These are phyloP conservation scores for Drosophila nigritarsus DNA, from an alignment of 2,888 invertebrate genomes.

Conservation along the genomic window DNA sequence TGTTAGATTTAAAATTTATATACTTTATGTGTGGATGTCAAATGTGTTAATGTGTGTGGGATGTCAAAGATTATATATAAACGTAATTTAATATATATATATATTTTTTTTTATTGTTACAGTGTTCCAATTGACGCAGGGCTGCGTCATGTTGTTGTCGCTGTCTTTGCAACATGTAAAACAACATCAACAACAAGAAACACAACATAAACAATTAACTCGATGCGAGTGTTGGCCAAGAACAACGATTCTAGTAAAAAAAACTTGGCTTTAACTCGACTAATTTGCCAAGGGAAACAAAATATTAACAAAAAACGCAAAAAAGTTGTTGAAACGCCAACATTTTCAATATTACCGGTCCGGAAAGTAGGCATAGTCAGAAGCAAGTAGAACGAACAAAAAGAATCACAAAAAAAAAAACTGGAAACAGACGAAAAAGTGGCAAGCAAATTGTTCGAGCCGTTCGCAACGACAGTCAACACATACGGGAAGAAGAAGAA, in stretches of 20 bases:
- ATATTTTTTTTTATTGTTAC: slow-evolving; percentile 14
- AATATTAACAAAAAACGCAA: background rate
- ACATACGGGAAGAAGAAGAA: slow-evolving; percentile 19
- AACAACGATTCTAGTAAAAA: slow-evolving; percentile 32
- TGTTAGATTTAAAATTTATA: background rate
- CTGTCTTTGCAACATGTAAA: slow-evolving; percentile 50
- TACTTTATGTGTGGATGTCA: too few species aligned
- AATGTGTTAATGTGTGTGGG: too few species aligned
- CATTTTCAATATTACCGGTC: slow-evolving; percentile 28
- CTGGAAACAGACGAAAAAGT: slow-evolving; percentile 30
- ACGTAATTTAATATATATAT: background rate
- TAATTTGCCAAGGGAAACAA: slow-evolving; percentile 41
- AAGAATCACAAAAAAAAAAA: slow-evolving; percentile 17
- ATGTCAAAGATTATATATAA: background rate
- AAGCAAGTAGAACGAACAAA: slow-evolving; percentile 45
- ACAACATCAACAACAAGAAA: slow-evolving; percentile 47
- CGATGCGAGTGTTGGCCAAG: slow-evolving; percentile 40
- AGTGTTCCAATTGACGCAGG: slow-evolving; percentile 39
- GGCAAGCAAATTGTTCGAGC: slow-evolving; percentile 27
- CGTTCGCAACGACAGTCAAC: slow-evolving; percentile 20
- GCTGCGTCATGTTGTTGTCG: slow-evolving; percentile 73
- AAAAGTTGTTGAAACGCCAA: slow-evolving; percentile 17
- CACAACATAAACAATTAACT: slow-evolving; percentile 40
- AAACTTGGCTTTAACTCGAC: slow-evolving; percentile 32
- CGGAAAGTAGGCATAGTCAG: slow-evolving; percentile 28